Evolutionary conservation across 30 jellyfish, hydroid and myxozoan genomes (phyloP).

Genomic region (Pelagia noctiluca): DNA sequence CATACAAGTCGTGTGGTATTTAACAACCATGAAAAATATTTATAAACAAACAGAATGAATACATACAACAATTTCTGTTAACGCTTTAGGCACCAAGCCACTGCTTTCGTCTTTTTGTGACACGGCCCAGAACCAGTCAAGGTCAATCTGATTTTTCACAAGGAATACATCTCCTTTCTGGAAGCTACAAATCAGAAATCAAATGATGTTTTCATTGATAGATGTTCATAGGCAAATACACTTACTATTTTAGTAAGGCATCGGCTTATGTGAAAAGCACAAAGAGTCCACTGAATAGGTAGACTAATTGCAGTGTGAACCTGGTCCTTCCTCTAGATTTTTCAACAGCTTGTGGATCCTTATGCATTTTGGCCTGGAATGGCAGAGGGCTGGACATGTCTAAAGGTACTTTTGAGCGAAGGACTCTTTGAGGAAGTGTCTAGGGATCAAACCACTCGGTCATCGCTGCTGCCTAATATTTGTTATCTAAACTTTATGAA

Average conservation of each 20-base stretch:
- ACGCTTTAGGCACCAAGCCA: conserved; percentile 98
- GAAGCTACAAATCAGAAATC: conserved; percentile 62
- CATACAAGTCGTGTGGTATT: not conserved
- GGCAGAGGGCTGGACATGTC: too few species aligned
- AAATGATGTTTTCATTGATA: not conserved
- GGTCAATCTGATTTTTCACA: conserved; percentile 83
- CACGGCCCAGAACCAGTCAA: conserved; percentile 96
- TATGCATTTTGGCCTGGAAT: too few species aligned
- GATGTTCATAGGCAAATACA: too few species aligned
- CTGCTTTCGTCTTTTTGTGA: conserved; percentile 80
- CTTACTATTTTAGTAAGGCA: too few species aligned
- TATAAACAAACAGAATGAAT: not conserved
- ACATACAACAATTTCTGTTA: conserved; percentile 90
- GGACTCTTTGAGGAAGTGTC: too few species aligned
- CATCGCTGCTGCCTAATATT: too few species aligned
- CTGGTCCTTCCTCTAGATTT: not conserved
- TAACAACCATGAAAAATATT: not conserved
- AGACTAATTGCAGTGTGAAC: not conserved
- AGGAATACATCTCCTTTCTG: conserved; percentile 92
- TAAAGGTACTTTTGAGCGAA: too few species aligned
- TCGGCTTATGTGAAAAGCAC: too few species aligned
- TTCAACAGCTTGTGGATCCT: too few species aligned
- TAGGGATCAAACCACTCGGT: too few species aligned
- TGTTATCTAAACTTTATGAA: too few species aligned
- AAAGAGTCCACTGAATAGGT: too few species aligned